Percentiles rank a stretch among this genome's conserved stretches.
phyloP scores from a whole-genome alignment of 1,140 invertebrate species.

The Aphis craccivora region DNA sequence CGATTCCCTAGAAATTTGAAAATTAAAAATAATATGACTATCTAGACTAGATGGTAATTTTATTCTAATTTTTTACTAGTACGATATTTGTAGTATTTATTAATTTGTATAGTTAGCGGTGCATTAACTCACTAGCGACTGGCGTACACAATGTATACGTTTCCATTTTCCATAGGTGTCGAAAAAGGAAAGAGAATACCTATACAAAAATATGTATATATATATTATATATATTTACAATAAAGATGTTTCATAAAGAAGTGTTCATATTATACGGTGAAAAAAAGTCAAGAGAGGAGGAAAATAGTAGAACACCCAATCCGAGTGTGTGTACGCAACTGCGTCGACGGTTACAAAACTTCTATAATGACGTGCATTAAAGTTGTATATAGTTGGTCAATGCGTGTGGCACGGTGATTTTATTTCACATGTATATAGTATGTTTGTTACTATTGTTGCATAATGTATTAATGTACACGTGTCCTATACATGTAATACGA shows the following conservation, averaged over 20 bases:
- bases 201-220: too few species aligned
- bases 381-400: neutral
- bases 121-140: too few species aligned
- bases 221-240: too few species aligned
- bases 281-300: neutral
- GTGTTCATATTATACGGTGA: neutral
- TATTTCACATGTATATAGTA: neutral
- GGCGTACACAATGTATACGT: neutral
- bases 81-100: neutral
- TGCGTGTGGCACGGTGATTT: neutral
- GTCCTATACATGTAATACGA: neutral
- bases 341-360: constrained; percentile 28
- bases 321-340: neutral
- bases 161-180: too few species aligned
- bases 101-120: neutral
- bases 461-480: neutral
- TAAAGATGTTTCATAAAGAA: neutral
- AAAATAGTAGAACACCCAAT: neutral
- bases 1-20: neutral
- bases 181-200: too few species aligned
- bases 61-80: neutral
- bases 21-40: neutral
- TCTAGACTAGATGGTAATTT: neutral
- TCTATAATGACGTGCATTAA: constrained; percentile 6
- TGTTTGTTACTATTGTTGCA: constrained; percentile 2